Conservation (phyloP, 2,888 invertebrate genomes). For the Watsonalla binaria region DNA sequence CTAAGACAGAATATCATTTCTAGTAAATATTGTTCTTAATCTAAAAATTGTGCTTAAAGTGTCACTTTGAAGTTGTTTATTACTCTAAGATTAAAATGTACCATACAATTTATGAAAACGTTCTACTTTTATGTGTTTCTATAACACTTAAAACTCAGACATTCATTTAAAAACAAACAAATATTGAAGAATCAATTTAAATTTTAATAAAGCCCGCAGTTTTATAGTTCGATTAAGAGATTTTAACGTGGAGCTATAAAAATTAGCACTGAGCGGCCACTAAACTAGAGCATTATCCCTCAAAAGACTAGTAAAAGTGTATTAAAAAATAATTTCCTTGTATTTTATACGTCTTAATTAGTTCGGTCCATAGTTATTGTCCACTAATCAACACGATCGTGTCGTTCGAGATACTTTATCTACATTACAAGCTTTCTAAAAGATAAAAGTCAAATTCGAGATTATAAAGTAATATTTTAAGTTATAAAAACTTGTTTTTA, state of each 20-base stretch:
- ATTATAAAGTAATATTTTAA: constrained; percentile 68
- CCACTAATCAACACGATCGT: constrained; percentile 65
- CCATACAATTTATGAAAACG: too few relatives aligned
- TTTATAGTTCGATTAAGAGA: constrained; percentile 1
- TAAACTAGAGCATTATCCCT: neutral
- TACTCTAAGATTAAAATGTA: too few relatives aligned
- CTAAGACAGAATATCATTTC: too few relatives aligned
- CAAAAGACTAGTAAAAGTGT: constrained; percentile 17
- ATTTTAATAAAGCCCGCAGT: neutral
- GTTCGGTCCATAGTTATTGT: constrained; percentile 33
- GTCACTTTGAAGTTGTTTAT: too few relatives aligned
- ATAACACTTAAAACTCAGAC: too few relatives aligned
- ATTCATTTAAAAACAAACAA: neutral
- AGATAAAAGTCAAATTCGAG: constrained; percentile 72
- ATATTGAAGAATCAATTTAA: neutral
- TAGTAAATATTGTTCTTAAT: too few relatives aligned
- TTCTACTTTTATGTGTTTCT: too few relatives aligned
- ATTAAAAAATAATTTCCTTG: constrained; percentile 39
- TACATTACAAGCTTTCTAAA: constrained; percentile 61
- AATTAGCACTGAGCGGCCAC: constrained; percentile 33
- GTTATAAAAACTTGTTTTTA: constrained; percentile 69
- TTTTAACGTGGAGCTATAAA: constrained; percentile 21
- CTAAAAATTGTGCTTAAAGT: too few relatives aligned
- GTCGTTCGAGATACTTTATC: constrained; percentile 64
- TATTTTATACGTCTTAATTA: constrained; percentile 50